These are phyloP conservation scores for Buceros bicornis DNA, from an alignment of 2,797 vertebrate species.

Conservation along the genomic window DNA sequence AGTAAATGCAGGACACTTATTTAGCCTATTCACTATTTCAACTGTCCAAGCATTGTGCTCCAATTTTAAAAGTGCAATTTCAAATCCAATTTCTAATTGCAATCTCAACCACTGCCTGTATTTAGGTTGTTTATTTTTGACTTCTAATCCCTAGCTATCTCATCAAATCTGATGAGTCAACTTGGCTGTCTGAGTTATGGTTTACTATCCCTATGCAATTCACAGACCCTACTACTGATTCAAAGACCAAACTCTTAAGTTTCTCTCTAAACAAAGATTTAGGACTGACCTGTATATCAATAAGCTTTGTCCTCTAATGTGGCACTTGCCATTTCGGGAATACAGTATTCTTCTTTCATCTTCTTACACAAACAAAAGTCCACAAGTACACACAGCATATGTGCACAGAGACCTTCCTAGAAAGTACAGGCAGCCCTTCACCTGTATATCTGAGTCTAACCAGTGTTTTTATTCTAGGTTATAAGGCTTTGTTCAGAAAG, in stretches of 20 bases:
- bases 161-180: neutral
- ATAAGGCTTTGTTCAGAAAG: neutral
- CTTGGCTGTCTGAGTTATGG: neutral
- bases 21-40: neutral
- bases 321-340: neutral
- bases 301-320: neutral
- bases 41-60: neutral
- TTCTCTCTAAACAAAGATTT: neutral
- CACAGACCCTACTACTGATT: neutral
- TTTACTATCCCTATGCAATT: neutral
- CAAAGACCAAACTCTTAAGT: neutral
- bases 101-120: neutral
- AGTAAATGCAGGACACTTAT: neutral
- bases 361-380: neutral
- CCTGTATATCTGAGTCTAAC: neutral
- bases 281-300: neutral
- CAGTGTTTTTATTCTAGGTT: neutral
- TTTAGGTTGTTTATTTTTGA: conserved; percentile 30
- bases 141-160: neutral
- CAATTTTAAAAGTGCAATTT: conserved; percentile 3
- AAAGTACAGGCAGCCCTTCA: neutral
- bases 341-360: neutral
- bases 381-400: neutral
- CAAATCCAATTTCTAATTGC: neutral
- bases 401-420: neutral